Base-by-base conservation (phyloP, 2,888 invertebrate species). In the Machimus atricapillus region DNA sequence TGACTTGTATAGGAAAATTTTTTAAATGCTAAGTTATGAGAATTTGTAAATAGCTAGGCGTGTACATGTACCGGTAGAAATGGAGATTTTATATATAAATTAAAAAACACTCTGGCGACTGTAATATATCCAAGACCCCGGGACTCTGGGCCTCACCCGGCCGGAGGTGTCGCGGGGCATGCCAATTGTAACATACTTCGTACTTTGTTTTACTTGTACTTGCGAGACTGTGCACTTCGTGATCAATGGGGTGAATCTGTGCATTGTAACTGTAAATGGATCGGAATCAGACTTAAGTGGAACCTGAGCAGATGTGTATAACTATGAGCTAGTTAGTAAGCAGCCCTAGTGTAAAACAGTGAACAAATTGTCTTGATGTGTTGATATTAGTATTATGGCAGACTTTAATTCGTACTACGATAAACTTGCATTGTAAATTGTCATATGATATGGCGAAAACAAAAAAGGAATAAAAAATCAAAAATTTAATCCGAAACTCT, bases 331-430 rank as follows among this genome's bases (percentile, higher is more conserved):
- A 86, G 73, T 83, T 73, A 52, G 73, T 83, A 83, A 83, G 58
- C 40, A 66, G 66, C n/a, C 23, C 23, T 83, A 66, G 73, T 73
- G 73, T 83, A 83, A 46, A 83, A 83, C 58, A 66, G 52, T 83
- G 83, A 83, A 83, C 73, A 88, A 88, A 87, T 88, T 89, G 88
- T 90, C 89, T 89, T 89, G 88, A 89, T 90, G 90, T 89, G 90
- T 90, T 90, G 89, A 90, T 90, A 90, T 89, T 89, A 89, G 89
- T 89, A 89, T 89, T 89, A 89, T 89, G 89, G 88, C 87, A 89
- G 88, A 66, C 88, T 88, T 89, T 89, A 87, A 89, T 89, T 89
- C 88, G 88, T 88, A 88, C 87, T 88, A 89, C 87, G 88, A 87
- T 83, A 83, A 40, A 87, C 86, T 87, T 73, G 40, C 66, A 73